Evolutionary conservation across 1,140 invertebrate species (phyloP), one percentile per base, ranked within the genome.

Genomic region (Anagrus nilaparvatae): DNA sequence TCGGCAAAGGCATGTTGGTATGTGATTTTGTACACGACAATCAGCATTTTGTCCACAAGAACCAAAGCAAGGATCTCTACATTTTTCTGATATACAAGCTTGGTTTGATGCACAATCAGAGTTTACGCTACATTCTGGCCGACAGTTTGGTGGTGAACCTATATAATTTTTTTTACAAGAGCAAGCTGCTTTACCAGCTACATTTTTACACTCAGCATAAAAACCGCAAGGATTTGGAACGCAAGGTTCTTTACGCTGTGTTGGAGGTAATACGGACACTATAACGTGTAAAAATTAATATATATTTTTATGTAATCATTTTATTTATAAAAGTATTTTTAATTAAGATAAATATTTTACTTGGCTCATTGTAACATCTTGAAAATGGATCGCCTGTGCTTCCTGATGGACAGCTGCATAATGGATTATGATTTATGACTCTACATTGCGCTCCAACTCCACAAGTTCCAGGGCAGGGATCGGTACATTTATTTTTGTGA

Each of bases 391-490:
- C 81, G 23, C 83, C 83, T 2, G 75, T 79, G 42, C 67, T 80
- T 43, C 73, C 73, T 18, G 55, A 51, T 14, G 74, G 68, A 58
- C 85, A 88, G 37, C 72, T 80, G 55, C 84, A 87, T 8, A 81
- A 73, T 0, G 83, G 78, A 45, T 78, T 76, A 45, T 87, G 83
- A 58, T 82, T 84, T 29, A 81, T 76, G 5, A 86, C 81, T 43
- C 78, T 69, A 49, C 86, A 89, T 42, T 78, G 75, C 2, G 84
- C 81, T 39, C 78, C 78, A 9, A 80, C 61, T 25, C 83, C 84
- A 62, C 86, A 90, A 1, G 82, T 82, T 33, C 82, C 83, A 13
- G 77, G 75, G 53, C 84, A 88, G 10, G 84, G 82, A 69, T 86
- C 80, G 40, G 71, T 72, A 52, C 85, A 88, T 60, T 82, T 84